Evolutionary conservation across 2,888 invertebrate genomes (phyloP).

Genomic region (Stegana nigrithorax): DNA sequence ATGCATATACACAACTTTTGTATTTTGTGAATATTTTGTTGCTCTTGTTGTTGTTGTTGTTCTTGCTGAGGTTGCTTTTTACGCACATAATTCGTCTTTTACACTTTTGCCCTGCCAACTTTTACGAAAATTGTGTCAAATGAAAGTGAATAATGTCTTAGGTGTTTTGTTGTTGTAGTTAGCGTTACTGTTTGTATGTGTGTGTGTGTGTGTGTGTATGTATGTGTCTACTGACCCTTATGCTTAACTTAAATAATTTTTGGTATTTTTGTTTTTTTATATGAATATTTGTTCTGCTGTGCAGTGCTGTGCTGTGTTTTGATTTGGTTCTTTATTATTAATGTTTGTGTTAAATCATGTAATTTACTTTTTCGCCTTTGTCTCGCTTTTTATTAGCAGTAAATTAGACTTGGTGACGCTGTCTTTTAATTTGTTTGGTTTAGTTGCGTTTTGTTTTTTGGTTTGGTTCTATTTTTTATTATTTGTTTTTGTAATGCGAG

Average conservation of each 20-base stretch:
- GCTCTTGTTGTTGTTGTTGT: neutral
- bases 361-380: neutral
- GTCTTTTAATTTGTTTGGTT: too few relatives aligned
- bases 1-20: neutral
- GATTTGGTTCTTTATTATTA: conserved; percentile 10
- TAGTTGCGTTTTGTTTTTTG: conserved; percentile 17
- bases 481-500: too few relatives aligned
- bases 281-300: neutral
- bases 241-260: neutral
- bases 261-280: neutral
- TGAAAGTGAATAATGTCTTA: conserved; percentile 25
- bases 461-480: too few relatives aligned
- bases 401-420: conserved; percentile 43
- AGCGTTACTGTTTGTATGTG: too few relatives aligned
- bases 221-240: neutral
- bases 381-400: conserved; percentile 40
- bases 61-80: neutral
- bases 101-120: conserved; percentile 8
- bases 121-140: conserved; percentile 25
- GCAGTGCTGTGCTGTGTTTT: neutral
- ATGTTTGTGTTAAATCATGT: conserved; percentile 8
- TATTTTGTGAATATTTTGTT: too few relatives aligned
- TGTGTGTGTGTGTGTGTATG: neutral
- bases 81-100: neutral
- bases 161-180: too few relatives aligned